Conservation (phyloP, 2,113 vertebrate species). For the Apus apus region DNA sequence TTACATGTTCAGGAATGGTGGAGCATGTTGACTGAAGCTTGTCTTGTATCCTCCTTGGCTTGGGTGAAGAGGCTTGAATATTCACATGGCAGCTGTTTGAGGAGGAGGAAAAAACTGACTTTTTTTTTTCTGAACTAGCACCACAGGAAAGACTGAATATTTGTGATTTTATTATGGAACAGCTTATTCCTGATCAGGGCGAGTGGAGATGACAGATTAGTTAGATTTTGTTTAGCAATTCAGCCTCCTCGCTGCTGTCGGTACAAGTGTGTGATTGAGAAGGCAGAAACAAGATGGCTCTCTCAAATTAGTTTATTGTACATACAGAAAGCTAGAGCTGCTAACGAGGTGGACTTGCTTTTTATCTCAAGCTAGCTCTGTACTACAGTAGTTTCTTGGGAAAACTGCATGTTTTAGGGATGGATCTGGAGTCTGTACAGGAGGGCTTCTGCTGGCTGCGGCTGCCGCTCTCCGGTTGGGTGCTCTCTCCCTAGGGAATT, state of each 20-base stretch:
- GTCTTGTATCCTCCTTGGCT: fast-evolving
- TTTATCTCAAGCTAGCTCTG: background rate
- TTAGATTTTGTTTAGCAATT: background rate
- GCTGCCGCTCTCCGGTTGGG: background rate
- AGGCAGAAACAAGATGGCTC: background rate
- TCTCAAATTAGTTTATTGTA: background rate
- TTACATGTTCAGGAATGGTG: background rate
- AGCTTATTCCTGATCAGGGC: background rate
- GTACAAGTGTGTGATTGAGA: background rate
- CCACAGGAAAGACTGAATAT: background rate
- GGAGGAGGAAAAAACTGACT: background rate
- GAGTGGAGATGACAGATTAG: background rate
- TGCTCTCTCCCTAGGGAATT: background rate
- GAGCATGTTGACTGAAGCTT: background rate
- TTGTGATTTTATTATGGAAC: background rate
- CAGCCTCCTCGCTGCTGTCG: background rate
- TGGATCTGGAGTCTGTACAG: background rate
- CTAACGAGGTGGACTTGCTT: background rate
- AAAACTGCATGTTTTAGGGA: background rate
- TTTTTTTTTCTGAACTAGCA: background rate
- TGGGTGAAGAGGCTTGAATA: background rate
- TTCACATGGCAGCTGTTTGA: background rate
- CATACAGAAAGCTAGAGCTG: background rate
- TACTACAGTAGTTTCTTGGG: background rate
- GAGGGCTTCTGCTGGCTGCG: background rate